A percentile compares a stretch with the other conserved stretches of the same genome.
phyloP scores from a whole-genome alignment of 2,797 vertebrate species.

The Austrolebias charrua region DNA sequence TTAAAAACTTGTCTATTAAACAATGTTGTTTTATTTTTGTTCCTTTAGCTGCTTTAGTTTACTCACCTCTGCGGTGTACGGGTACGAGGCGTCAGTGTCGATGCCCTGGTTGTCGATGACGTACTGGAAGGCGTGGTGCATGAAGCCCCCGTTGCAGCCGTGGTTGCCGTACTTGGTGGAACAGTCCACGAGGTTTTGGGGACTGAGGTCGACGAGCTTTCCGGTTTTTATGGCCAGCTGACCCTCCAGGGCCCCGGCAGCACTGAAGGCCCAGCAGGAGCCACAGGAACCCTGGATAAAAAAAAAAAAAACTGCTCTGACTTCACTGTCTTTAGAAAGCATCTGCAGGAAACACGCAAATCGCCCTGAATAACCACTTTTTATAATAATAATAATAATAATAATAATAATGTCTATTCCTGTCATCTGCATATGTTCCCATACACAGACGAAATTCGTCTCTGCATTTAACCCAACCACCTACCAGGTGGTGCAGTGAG shows the following conservation, averaged over 20 bases:
- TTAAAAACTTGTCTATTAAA: too few relatives aligned
- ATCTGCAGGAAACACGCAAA: neutral
- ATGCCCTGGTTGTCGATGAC: conserved; percentile 89
- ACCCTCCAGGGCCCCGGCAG: conserved; percentile 86
- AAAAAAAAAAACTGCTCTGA: too few relatives aligned
- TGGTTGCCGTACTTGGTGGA: conserved; percentile 79
- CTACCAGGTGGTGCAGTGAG: too few relatives aligned
- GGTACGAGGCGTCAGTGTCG: conserved; percentile 81
- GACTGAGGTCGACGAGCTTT: conserved; percentile 84
- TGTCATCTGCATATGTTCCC: too few relatives aligned
- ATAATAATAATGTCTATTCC: too few relatives aligned
- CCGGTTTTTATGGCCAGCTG: conserved; percentile 84
- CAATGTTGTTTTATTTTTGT: too few relatives aligned
- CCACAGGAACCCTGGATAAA: conserved; percentile 83
- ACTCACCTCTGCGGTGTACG: conserved; percentile 83
- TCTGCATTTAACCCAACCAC: too few relatives aligned
- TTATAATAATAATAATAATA: too few relatives aligned
- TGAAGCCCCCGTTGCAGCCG: conserved; percentile 85
- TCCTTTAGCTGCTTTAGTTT: neutral
- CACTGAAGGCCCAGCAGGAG: conserved; percentile 93
- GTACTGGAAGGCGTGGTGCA: conserved; percentile 81
- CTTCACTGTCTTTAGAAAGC: neutral
- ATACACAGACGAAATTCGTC: too few relatives aligned
- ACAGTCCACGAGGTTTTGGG: conserved; percentile 92
- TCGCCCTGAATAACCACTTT: neutral